Evolutionary conservation across 2,797 vertebrate species (phyloP).

Genomic region (Acipenser transmontanus): DNA sequence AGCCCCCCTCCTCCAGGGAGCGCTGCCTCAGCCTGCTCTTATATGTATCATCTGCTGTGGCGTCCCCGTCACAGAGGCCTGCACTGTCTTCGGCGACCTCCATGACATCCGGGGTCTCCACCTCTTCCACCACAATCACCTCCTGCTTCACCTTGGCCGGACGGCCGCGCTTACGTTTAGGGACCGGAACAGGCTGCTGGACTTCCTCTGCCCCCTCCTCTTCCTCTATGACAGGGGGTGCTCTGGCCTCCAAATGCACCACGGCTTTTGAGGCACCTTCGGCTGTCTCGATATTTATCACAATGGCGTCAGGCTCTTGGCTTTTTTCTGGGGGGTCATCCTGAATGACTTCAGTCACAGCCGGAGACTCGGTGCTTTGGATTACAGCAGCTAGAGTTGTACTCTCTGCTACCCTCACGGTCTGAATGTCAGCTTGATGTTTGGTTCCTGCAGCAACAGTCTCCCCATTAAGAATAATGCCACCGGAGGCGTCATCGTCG

Average conservation of each 20-base stretch:
- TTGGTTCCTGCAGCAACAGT: conserved; percentile 20
- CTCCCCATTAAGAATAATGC: conserved; percentile 39
- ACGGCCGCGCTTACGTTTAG: conserved; percentile 52
- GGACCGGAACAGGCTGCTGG: conserved; percentile 15
- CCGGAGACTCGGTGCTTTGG: background rate
- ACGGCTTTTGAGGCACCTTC: conserved; percentile 29
- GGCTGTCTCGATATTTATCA: conserved; percentile 44
- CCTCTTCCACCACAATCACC: conserved; percentile 41
- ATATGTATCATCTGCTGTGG: conserved; percentile 59
- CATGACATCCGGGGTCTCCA: conserved; percentile 18
- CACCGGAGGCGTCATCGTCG: conserved; percentile 32
- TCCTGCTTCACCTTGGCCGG: conserved; percentile 60
- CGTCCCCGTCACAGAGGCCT: background rate
- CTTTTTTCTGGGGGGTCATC: conserved; percentile 31
- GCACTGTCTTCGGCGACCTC: conserved; percentile 27
- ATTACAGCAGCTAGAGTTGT: background rate
- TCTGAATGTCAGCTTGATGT: no score
- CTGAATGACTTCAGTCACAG: conserved; percentile 43
- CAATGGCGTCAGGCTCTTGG: conserved; percentile 34
- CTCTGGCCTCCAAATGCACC: conserved; percentile 13
- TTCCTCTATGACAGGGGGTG: conserved; percentile 28
- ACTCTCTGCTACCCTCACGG: background rate
- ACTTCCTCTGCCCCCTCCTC: conserved; percentile 24
- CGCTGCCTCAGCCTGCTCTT: conserved; percentile 81
- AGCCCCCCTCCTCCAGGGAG: conserved; percentile 82